phyloP scores from a whole-genome alignment of 2,888 invertebrate species.

The Xestoiulus laeticollis region DNA sequence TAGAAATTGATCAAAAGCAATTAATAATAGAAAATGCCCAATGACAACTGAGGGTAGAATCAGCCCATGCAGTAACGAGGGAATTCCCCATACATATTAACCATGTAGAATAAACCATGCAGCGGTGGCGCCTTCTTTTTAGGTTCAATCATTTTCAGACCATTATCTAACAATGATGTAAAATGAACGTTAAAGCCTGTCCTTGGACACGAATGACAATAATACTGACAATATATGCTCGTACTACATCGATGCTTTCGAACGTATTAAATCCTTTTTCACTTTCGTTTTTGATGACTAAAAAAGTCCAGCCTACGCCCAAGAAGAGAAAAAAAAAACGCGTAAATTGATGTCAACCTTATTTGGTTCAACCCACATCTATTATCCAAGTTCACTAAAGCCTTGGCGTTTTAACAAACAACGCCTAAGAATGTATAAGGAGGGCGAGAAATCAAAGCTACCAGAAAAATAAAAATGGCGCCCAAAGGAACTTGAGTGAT shows the following conservation, averaged over 20 bases:
- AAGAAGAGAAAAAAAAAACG: neutral
- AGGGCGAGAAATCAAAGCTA: constrained; percentile 19
- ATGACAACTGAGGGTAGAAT: too few species aligned
- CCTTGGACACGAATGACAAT: neutral
- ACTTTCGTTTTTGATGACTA: constrained; percentile 22
- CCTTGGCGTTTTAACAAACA: constrained; percentile 19
- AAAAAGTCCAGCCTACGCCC: neutral
- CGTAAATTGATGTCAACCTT: neutral
- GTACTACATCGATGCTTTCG: neutral
- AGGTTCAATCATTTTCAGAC: too few species aligned
- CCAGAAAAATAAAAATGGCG: neutral
- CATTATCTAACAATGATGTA: neutral
- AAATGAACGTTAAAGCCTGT: neutral
- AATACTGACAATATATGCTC: neutral
- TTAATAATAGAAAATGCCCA: too few species aligned
- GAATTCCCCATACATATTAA: too few species aligned
- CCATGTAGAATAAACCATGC: too few species aligned
- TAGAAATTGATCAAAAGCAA: too few species aligned
- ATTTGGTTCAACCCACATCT: constrained; percentile 20
- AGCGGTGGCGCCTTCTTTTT: too few species aligned
- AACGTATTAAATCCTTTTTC: constrained; percentile 1
- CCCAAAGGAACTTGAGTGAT: neutral
- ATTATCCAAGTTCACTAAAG: constrained; percentile 21
- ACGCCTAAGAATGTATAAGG: neutral
- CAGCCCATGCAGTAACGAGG: too few species aligned